Percentiles rank a stretch among this genome's conserved stretches.
Evolutionary conservation across 1,140 invertebrate genomes (phyloP).

Genomic region (Drosophila bocki): DNA sequence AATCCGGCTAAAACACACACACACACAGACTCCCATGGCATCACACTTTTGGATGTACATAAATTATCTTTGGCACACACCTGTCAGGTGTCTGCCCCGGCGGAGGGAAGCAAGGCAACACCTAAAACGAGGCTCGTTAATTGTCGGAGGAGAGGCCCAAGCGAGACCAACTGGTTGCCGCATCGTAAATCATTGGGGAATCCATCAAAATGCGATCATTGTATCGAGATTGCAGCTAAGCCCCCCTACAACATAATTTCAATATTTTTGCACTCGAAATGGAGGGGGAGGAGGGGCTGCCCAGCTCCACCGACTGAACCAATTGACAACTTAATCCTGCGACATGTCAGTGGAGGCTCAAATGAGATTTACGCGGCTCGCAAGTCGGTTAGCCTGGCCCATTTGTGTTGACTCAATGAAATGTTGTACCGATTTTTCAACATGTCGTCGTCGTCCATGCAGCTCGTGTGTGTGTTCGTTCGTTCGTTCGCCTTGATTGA

Average conservation of each 20-base stretch:
- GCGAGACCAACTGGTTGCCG: slow-evolving; percentile 29
- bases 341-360: slow-evolving; percentile 81
- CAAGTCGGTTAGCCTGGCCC: slow-evolving; percentile 56
- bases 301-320: slow-evolving; percentile 33
- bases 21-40: slow-evolving; percentile 15
- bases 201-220: slow-evolving; percentile 80
- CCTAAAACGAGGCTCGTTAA: slow-evolving; percentile 73
- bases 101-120: slow-evolving; percentile 26
- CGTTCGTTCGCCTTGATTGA: slow-evolving; percentile 66
- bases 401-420: slow-evolving; percentile 66
- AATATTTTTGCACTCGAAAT: slow-evolving; percentile 71
- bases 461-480: slow-evolving; percentile 33
- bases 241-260: slow-evolving; percentile 63
- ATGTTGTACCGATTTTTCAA: slow-evolving; percentile 66
- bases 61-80: slow-evolving; percentile 72
- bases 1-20: slow-evolving; percentile 15
- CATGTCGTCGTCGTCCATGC: slow-evolving; percentile 59
- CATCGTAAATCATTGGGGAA: slow-evolving; percentile 80
- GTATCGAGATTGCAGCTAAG: slow-evolving; percentile 81
- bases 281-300: neutral
- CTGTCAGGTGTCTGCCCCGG: slow-evolving; percentile 50
- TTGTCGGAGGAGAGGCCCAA: slow-evolving; percentile 40
- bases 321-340: slow-evolving; percentile 83
- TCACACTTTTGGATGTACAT: slow-evolving; percentile 71
- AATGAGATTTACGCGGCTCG: slow-evolving; percentile 74